These are phyloP conservation scores for Centruroides sculpturatus DNA, from an alignment of 1,140 invertebrate species.

Conservation along the genomic window DNA sequence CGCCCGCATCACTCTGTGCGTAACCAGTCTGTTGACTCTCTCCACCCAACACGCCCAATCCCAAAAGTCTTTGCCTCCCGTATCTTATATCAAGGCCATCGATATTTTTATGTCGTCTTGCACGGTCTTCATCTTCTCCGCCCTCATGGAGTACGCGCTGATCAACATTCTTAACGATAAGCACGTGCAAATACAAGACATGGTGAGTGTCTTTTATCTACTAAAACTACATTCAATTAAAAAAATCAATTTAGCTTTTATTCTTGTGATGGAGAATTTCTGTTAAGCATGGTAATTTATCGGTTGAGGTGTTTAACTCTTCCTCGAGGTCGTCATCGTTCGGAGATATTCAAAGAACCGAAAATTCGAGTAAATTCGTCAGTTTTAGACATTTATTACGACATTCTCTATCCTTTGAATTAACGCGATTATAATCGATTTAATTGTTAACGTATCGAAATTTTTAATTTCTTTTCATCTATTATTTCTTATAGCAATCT, in stretches of 20 bases:
- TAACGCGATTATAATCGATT: too few relatives aligned
- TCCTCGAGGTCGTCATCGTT: too few relatives aligned
- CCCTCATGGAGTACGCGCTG: slow-evolving; percentile 74
- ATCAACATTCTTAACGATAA: neutral
- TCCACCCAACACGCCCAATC: slow-evolving; percentile 45
- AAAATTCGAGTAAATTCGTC: too few relatives aligned
- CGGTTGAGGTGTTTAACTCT: too few relatives aligned
- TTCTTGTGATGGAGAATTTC: neutral
- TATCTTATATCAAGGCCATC: slow-evolving; percentile 61
- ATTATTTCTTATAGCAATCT: too few relatives aligned
- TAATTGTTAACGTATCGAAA: too few relatives aligned
- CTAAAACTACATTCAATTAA: neutral
- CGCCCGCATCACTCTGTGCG: slow-evolving; percentile 27
- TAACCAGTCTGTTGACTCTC: slow-evolving; percentile 51
- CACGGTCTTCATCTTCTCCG: slow-evolving; percentile 66
- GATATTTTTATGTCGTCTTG: slow-evolving; percentile 20
- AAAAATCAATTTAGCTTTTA: neutral
- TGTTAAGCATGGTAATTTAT: neutral
- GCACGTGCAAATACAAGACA: neutral
- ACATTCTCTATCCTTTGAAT: too few relatives aligned
- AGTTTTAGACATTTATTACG: too few relatives aligned
- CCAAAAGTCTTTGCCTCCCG: slow-evolving; percentile 65
- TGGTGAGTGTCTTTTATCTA: neutral
- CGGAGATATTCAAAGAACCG: too few relatives aligned
- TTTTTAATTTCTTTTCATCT: too few relatives aligned